phyloP scores from a whole-genome alignment of 2,888 invertebrate species.

The Xanthorhoe spadicearia region DNA sequence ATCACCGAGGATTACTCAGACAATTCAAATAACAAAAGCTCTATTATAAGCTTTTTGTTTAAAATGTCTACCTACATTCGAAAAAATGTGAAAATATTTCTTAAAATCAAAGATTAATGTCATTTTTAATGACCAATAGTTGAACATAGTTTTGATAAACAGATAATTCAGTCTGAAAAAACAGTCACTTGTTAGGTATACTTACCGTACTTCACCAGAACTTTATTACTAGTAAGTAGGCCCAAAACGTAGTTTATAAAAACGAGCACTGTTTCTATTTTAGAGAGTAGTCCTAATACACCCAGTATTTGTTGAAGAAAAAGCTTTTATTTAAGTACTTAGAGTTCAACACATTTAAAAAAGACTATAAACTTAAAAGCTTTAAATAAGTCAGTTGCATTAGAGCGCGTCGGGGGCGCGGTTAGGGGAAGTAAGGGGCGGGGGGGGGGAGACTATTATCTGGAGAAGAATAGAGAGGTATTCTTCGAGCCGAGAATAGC shows the following conservation, averaged over 20 bases:
- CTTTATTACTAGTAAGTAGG: too few species aligned
- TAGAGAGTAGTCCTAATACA: background rate
- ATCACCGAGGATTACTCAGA: background rate
- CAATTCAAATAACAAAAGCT: background rate
- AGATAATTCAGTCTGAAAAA: too few species aligned
- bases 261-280: background rate
- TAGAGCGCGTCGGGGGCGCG: background rate
- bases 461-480: slow-evolving; percentile 44
- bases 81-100: background rate
- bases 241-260: too few species aligned
- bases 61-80: background rate
- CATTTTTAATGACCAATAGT: too few species aligned
- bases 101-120: too few species aligned
- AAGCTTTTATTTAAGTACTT: background rate
- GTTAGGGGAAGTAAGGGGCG: background rate
- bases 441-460: slow-evolving; percentile 25
- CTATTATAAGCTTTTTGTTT: background rate
- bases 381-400: slow-evolving; percentile 7
- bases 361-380: background rate
- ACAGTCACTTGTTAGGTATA: too few species aligned
- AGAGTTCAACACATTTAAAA: background rate
- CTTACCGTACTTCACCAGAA: too few species aligned
- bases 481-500: slow-evolving; percentile 59
- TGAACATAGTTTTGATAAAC: too few species aligned
- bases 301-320: background rate